Evolutionary conservation across 2,797 vertebrate species (phyloP).

Genomic region (Pelobates cultripes): DNA sequence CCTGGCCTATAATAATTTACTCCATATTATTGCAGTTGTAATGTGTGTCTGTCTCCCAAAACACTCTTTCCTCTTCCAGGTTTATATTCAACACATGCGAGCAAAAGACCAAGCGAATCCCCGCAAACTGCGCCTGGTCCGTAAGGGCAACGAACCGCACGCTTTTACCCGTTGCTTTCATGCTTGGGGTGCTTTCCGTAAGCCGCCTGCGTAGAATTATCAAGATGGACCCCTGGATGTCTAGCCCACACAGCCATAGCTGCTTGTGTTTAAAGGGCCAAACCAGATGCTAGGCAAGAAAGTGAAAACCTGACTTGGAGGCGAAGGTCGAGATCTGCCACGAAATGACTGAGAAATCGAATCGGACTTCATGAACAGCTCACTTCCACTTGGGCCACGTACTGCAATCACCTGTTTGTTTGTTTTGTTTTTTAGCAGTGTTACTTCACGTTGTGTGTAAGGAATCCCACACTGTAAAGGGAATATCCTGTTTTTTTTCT

Average conservation of each 20-base stretch:
- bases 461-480: not conserved
- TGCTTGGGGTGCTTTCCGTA: conserved; percentile 91
- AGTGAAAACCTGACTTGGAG: too few species aligned
- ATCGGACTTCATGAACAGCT: not conserved
- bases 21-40: too few species aligned
- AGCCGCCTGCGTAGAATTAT: conserved; percentile 73
- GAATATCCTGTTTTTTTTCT: too few species aligned
- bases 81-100: conserved; percentile 97
- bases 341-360: not conserved
- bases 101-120: conserved; percentile 83
- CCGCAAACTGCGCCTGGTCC: conserved; percentile 91
- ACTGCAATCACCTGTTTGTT: not conserved
- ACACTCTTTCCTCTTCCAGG: conserved; percentile 70
- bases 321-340: too few species aligned
- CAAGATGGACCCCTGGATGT: too few species aligned
- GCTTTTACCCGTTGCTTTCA: conserved; percentile 96
- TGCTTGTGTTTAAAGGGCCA: too few species aligned
- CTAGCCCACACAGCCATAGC: too few species aligned
- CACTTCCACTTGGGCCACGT: not conserved
- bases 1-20: too few species aligned
- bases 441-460: not conserved
- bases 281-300: too few species aligned
- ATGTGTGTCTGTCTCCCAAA: too few species aligned
- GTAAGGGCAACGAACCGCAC: conserved; percentile 94
- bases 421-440: too few species aligned